Evolutionary conservation across 1,140 invertebrate species (phyloP).

Genomic region (Nomia melanderi): DNA sequence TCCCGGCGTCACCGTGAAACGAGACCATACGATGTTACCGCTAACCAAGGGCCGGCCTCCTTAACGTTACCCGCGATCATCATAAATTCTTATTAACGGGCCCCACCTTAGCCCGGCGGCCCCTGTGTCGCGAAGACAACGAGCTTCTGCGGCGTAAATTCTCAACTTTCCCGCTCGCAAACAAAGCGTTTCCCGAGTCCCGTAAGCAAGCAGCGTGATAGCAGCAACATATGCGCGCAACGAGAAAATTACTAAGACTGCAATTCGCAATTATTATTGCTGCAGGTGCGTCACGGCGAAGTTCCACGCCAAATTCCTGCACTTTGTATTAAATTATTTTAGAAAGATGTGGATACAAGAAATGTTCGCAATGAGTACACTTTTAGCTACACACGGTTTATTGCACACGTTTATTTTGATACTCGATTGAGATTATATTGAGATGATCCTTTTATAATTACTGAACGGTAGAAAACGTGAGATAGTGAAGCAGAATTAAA

Average conservation of each 20-base stretch:
- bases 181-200: neutral
- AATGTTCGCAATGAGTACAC: no score
- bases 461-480: no score
- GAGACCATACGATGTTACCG: conserved; percentile 46
- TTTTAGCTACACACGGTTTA: no score
- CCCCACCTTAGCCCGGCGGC: conserved; percentile 25
- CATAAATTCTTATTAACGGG: conserved; percentile 69
- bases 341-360: no score
- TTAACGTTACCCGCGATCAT: conserved; percentile 53
- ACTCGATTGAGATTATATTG: no score
- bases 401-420: no score
- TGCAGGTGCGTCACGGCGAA: neutral
- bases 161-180: conserved; percentile 14
- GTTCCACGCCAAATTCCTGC: neutral
- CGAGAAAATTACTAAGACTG: neutral
- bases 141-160: neutral
- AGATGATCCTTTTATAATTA: no score
- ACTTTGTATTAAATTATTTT: neutral
- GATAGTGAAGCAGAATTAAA: no score
- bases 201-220: conserved; percentile 1
- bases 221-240: no score
- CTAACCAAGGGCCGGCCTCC: conserved; percentile 48
- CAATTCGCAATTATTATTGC: neutral
- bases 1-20: conserved; percentile 23
- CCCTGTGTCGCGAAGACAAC: conserved; percentile 22